These are phyloP conservation scores for Pagetopsis macropterus DNA, from an alignment of 2,797 vertebrate genomes.

Conservation along the genomic window DNA sequence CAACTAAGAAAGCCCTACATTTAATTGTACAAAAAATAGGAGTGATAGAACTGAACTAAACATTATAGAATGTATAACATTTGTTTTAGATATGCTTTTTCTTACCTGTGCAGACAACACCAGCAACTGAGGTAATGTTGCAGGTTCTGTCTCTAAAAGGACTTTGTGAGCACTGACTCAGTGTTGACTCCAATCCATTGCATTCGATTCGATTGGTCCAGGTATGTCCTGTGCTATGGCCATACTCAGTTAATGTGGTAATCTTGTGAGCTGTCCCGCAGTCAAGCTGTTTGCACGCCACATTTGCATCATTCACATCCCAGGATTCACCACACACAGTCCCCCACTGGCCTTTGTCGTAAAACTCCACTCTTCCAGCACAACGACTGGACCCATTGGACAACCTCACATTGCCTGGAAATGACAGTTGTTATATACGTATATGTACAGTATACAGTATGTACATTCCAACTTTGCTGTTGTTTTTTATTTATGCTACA, in stretches of 20 bases:
- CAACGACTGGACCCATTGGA: conserved; percentile 50
- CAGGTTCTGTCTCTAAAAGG: conserved; percentile 38
- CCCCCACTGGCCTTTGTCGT: conserved; percentile 64
- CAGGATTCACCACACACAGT: conserved; percentile 70
- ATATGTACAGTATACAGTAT: not conserved
- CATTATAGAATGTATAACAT: not conserved
- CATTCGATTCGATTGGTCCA: conserved; percentile 65
- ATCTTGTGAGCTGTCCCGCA: conserved; percentile 64
- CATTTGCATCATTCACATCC: conserved; percentile 64
- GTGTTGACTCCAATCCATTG: conserved; percentile 51
- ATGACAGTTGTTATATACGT: conserved; percentile 10
- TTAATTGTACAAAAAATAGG: not conserved
- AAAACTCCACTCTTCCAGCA: conserved; percentile 71
- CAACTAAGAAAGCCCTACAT: not conserved
- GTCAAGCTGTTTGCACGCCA: conserved; percentile 69
- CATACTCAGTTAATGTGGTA: conserved; percentile 15
- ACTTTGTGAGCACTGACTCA: conserved; percentile 56
- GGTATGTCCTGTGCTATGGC: conserved; percentile 14
- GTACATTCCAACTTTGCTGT: not conserved
- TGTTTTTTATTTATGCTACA: not conserved
- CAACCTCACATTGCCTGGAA: conserved; percentile 71
- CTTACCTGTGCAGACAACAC: conserved; percentile 71
- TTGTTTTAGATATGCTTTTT: conserved; percentile 5
- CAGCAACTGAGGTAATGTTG: conserved; percentile 64
- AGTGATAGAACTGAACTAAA: not conserved